A percentile compares a stretch with the other conserved stretches of the same genome.
Evolutionary conservation across 2,797 vertebrate genomes (phyloP).

Genomic region (Parambassis ranga): DNA sequence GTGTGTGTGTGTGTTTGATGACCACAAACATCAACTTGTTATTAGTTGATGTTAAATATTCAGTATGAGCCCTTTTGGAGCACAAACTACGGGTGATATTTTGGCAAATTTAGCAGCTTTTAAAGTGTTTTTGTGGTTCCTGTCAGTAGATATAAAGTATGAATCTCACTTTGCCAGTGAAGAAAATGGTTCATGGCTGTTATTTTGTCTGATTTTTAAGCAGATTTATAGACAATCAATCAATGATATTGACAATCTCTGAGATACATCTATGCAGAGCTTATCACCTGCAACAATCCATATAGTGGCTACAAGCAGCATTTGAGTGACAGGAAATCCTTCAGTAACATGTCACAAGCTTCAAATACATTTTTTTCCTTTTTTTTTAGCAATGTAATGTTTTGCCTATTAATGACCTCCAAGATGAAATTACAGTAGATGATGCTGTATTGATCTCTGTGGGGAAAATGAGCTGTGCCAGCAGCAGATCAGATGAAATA

Average conservation of each 20-base stretch:
- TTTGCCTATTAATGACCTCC: slow-evolving; percentile 13
- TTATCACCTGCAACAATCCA: neutral
- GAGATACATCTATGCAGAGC: too few relatives aligned
- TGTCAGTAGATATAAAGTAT: neutral
- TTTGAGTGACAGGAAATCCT: neutral
- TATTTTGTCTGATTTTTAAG: neutral
- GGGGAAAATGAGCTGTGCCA: slow-evolving; percentile 1
- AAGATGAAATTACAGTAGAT: slow-evolving; percentile 32
- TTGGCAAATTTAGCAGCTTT: neutral
- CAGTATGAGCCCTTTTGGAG: too few relatives aligned
- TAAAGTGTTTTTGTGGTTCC: neutral
- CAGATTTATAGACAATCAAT: neutral
- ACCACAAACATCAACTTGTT: too few relatives aligned
- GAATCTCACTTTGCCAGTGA: neutral
- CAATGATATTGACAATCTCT: too few relatives aligned
- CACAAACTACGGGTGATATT: neutral
- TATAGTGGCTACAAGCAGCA: too few relatives aligned
- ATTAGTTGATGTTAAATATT: too few relatives aligned
- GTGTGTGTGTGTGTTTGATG: neutral
- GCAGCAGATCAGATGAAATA: slow-evolving; percentile 7
- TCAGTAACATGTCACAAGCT: too few relatives aligned
- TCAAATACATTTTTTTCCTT: too few relatives aligned
- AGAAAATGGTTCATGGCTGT: too few relatives aligned
- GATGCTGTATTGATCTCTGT: slow-evolving; percentile 18
- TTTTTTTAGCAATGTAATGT: neutral